Conservation (phyloP, 2,113 vertebrate species). For the Morone saxatilis region DNA sequence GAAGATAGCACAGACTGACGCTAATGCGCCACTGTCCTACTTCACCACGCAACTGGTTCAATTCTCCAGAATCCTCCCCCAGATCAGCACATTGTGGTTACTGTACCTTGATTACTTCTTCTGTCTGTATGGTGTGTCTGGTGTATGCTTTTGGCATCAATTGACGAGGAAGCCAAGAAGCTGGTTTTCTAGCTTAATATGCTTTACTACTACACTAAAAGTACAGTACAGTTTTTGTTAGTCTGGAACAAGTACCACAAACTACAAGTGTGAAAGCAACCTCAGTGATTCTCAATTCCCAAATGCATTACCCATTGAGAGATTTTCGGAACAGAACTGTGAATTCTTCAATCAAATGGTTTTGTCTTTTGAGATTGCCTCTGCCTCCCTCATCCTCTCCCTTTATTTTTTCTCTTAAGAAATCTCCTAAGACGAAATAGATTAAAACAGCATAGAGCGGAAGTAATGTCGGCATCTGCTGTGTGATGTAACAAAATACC, state of each 20-base stretch:
- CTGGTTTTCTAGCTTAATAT: slow-evolving; percentile 12
- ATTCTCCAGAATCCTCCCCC: not conserved
- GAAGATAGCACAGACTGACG: not conserved
- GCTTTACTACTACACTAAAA: not conserved
- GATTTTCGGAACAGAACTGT: slow-evolving; percentile 1
- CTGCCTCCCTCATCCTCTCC: not conserved
- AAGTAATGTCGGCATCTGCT: slow-evolving; percentile 20
- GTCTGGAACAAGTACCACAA: not conserved
- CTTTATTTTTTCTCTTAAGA: not conserved
- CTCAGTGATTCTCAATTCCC: not conserved
- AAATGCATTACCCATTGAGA: not conserved
- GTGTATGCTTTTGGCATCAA: not conserved
- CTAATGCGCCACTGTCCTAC: not conserved
- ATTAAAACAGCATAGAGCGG: slow-evolving; percentile 38
- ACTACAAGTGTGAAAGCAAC: not conserved
- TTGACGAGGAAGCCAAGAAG: not conserved
- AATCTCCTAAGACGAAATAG: slow-evolving; percentile 9
- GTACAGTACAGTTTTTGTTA: not conserved
- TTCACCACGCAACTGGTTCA: not conserved
- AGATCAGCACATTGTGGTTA: not conserved
- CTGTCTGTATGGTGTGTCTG: not conserved
- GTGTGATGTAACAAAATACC: slow-evolving; percentile 44
- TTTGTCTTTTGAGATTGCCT: slow-evolving; percentile 34
- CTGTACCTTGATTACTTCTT: not conserved
- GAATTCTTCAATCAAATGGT: slow-evolving; percentile 16